Percentiles rank a stretch among this genome's conserved stretches.
phyloP scores from a whole-genome alignment of 2,797 vertebrate genomes.

The Gobio occitaniae region DNA sequence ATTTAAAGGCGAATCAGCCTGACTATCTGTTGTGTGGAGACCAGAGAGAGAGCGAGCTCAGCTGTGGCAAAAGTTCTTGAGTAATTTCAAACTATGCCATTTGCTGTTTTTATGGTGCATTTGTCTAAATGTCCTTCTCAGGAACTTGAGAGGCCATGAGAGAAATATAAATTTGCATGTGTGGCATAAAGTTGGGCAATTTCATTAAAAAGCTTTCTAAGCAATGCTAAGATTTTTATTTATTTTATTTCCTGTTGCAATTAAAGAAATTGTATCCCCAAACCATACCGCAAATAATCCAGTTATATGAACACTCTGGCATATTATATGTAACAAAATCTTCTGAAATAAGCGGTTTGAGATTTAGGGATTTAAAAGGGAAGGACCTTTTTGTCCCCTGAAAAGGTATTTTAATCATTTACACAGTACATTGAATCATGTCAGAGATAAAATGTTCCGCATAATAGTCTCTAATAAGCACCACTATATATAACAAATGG shows the following conservation, averaged over 20 bases:
- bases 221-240: background rate
- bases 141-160: background rate
- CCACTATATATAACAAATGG: background rate
- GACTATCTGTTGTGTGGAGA: slow-evolving; percentile 47
- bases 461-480: slow-evolving; percentile 28
- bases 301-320: background rate
- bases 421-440: slow-evolving; percentile 15
- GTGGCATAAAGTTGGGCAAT: background rate
- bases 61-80: slow-evolving; percentile 43
- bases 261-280: slow-evolving; percentile 21
- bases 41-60: slow-evolving; percentile 15
- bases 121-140: slow-evolving; percentile 25
- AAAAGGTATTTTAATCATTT: slow-evolving; percentile 39
- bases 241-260: background rate
- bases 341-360: slow-evolving; percentile 19
- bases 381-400: slow-evolving; percentile 8
- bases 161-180: slow-evolving; percentile 17
- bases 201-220: slow-evolving; percentile 15
- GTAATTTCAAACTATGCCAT: slow-evolving; percentile 29
- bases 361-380: slow-evolving; percentile 7
- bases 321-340: background rate
- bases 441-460: slow-evolving; percentile 5
- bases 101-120: slow-evolving; percentile 20
- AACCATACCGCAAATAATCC: slow-evolving; percentile 6
- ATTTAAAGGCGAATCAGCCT: slow-evolving; percentile 48